Evolutionary conservation across 2,113 vertebrate genomes (phyloP).

Genomic region (Bombycilla garrulus): DNA sequence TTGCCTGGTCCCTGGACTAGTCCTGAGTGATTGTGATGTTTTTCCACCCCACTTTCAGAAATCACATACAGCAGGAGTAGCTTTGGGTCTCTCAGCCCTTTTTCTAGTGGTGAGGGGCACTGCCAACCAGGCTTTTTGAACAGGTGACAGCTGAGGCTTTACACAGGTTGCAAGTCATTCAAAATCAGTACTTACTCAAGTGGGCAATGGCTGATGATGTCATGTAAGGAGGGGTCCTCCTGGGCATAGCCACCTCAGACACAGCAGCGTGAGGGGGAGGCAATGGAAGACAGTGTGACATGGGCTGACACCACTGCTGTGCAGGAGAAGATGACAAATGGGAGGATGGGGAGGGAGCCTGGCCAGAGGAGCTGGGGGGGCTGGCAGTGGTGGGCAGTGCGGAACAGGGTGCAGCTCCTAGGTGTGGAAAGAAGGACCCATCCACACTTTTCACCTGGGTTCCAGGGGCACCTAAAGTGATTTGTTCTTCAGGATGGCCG

Average conservation of each 20-base stretch:
- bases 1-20: background rate
- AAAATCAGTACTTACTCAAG: slow-evolving; percentile 87
- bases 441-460: slow-evolving; percentile 56
- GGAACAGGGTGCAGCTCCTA: slow-evolving; percentile 74
- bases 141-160: background rate
- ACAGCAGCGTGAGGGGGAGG: slow-evolving; percentile 84
- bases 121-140: background rate
- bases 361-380: slow-evolving; percentile 23
- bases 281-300: slow-evolving; percentile 78
- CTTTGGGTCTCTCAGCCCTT: background rate
- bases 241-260: slow-evolving; percentile 83
- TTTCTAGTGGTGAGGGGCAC: background rate
- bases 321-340: slow-evolving; percentile 70
- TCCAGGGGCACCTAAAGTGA: slow-evolving; percentile 48
- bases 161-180: slow-evolving; percentile 9
- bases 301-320: slow-evolving; percentile 74
- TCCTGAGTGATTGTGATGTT: background rate
- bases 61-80: background rate
- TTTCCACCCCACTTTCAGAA: background rate
- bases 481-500: slow-evolving; percentile 61
- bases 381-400: slow-evolving; percentile 26
- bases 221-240: slow-evolving; percentile 85
- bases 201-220: slow-evolving; percentile 80
- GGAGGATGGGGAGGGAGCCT: slow-evolving; percentile 63
- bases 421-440: slow-evolving; percentile 56